A percentile compares a stretch with the other conserved stretches of the same genome.
phyloP scores from a whole-genome alignment of 1,140 invertebrate genomes.

The Bombus superbus region DNA sequence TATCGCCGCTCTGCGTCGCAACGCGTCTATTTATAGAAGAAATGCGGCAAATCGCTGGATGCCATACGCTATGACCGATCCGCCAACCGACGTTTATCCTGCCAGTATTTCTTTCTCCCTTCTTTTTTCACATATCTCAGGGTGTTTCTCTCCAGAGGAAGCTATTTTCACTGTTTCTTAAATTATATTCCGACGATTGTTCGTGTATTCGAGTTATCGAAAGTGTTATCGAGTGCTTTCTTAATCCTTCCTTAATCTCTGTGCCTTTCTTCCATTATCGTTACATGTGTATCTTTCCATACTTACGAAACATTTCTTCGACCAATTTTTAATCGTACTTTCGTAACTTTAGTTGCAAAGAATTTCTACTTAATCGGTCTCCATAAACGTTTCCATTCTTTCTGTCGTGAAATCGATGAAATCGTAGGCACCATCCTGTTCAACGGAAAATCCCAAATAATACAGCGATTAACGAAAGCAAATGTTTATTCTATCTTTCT shows the following conservation, averaged over 20 bases:
- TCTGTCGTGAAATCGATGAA: no score
- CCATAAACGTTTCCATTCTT: no score
- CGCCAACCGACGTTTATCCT: not conserved
- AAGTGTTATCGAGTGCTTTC: not conserved
- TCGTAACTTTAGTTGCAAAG: no score
- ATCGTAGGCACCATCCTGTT: no score
- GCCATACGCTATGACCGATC: not conserved
- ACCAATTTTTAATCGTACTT: no score
- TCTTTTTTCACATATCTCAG: no score
- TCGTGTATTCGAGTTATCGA: not conserved
- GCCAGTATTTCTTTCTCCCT: no score
- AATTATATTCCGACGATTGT: no score
- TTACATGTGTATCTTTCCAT: not conserved
- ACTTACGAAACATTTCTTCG: not conserved
- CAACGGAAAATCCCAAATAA: no score
- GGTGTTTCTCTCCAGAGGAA: not conserved
- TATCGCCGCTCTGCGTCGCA: slow-evolving; percentile 28
- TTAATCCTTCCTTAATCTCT: not conserved
- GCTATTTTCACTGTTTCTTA: not conserved
- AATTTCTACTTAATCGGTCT: no score
- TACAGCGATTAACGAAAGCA: not conserved
- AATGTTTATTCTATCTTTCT: not conserved
- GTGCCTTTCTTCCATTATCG: not conserved
- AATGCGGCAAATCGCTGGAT: slow-evolving; percentile 8
- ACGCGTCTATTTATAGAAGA: slow-evolving; percentile 46